Conservation (phyloP, 2,797 vertebrate species). For the Somateria mollissima region DNA sequence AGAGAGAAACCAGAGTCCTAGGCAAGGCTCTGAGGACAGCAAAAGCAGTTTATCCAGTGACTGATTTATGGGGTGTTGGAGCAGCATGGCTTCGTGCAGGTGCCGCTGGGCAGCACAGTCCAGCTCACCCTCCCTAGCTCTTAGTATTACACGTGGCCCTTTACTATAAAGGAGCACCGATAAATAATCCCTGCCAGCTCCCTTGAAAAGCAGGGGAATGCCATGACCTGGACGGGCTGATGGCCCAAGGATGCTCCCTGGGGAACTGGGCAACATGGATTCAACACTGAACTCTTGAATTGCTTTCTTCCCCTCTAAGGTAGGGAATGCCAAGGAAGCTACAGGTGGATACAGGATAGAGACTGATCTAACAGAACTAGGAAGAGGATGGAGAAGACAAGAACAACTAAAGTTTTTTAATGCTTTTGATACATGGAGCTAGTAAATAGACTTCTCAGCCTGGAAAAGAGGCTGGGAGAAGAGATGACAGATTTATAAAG, state of each 20-base stretch:
- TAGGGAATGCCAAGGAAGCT: not conserved
- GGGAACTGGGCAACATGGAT: not conserved
- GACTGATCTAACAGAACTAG: not conserved
- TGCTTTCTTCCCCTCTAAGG: not conserved
- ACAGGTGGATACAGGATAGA: not conserved
- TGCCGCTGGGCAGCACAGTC: not conserved
- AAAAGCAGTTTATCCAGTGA: not conserved
- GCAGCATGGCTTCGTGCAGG: not conserved
- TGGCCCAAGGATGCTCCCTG: rapidly evolving
- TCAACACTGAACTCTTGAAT: not conserved
- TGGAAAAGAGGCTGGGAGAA: not conserved
- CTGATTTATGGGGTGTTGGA: not conserved
- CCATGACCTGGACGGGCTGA: not conserved
- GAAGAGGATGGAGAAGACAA: not conserved
- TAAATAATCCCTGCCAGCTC: not conserved
- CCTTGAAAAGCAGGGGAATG: not conserved
- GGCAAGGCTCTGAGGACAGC: not conserved
- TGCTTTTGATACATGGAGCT: not conserved
- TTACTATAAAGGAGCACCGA: not conserved
- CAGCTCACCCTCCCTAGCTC: not conserved
- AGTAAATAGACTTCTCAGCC: not conserved
- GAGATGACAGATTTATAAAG: conserved; percentile 7
- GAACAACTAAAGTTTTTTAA: conserved; percentile 3
- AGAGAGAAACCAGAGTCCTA: not conserved
- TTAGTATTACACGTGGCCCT: not conserved